Percentiles rank a stretch among this genome's conserved stretches.
Conservation (phyloP, 2,797 vertebrate genomes). For the Syngnathus acus region DNA sequence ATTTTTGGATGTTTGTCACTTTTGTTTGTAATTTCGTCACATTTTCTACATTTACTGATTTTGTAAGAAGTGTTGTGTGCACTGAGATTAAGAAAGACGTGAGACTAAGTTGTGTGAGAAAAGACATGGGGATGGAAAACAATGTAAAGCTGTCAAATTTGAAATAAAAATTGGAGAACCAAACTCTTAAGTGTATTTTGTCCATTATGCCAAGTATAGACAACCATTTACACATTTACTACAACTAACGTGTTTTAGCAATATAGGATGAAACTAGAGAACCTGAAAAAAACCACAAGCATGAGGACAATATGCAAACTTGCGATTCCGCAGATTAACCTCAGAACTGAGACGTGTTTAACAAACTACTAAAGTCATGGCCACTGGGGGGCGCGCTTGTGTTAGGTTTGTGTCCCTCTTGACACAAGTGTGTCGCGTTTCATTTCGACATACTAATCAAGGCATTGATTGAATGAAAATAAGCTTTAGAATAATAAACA, state of each 20-base stretch:
- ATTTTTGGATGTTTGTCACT: conserved; percentile 19
- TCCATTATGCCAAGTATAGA: no score
- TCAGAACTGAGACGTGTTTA: background rate
- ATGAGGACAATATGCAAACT: no score
- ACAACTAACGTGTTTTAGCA: no score
- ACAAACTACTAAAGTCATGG: background rate
- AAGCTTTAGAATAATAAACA: background rate
- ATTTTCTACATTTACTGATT: conserved; percentile 29
- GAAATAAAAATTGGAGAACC: conserved; percentile 56
- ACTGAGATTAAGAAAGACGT: conserved; percentile 52
- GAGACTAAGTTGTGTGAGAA: conserved; percentile 49
- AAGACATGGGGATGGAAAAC: conserved; percentile 41
- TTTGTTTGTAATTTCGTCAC: conserved; percentile 11
- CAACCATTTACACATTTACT: no score
- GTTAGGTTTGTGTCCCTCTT: background rate
- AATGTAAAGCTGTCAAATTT: conserved; percentile 47
- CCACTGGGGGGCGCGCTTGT: conserved; percentile 1
- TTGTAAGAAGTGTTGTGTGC: conserved; percentile 37
- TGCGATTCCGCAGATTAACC: no score
- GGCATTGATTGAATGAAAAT: conserved; percentile 9
- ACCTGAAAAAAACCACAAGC: no score
- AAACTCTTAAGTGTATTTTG: background rate
- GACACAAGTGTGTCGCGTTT: background rate
- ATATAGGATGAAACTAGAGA: no score
- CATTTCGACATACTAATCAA: background rate